Base-by-base conservation (phyloP, 2,113 vertebrate species). In the Pteronura brasiliensis region DNA sequence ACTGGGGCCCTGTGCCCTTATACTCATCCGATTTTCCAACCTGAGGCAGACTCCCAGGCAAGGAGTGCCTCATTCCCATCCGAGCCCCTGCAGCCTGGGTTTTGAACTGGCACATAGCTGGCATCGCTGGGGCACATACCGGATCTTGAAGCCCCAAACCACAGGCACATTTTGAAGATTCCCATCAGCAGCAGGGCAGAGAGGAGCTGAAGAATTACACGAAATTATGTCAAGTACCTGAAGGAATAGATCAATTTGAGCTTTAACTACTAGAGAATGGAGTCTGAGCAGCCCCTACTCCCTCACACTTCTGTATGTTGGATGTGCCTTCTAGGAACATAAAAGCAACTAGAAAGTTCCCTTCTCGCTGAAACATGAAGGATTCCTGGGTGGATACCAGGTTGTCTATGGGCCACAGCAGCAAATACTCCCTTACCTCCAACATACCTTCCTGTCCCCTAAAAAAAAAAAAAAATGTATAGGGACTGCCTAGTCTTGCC, bases 231-330 rank as follows among this genome's bases (percentile, higher is more conserved):
- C 1, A 8, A 23, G 17, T 52, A 14, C 18, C 36, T 17, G 0
- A 31, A 65, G 59, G 59, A 39, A 27, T 42, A 4, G 34, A 57
- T 80, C 14, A 20, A 4, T 17, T 20, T 39, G 63, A 67, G 44
- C 44, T 96, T 81, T 49, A 69, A 63, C 92, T 85, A 25, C 65
- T 84, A 65, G 76, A 80, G 65, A 42, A 13, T 7, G 42, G 55
- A 88, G 27, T 8, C 76, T 18, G 21, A 55, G 84, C 25, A 27
- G 83, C 44, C 36, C 31, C 61, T 29, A 0, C 34, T 47, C 18
- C 47, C 63, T 81, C 49, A 31, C 1, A 6, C 42, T 52, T 80
- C 55, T 34, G 61, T 72, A 21, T 47, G 36, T 57, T 34, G 67
- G 36, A 6, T 1, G 25, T 65, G 42, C 2, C 12, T 84, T 83